Base-by-base conservation (phyloP, 2,888 invertebrate genomes). In the Dioctria rufipes region DNA sequence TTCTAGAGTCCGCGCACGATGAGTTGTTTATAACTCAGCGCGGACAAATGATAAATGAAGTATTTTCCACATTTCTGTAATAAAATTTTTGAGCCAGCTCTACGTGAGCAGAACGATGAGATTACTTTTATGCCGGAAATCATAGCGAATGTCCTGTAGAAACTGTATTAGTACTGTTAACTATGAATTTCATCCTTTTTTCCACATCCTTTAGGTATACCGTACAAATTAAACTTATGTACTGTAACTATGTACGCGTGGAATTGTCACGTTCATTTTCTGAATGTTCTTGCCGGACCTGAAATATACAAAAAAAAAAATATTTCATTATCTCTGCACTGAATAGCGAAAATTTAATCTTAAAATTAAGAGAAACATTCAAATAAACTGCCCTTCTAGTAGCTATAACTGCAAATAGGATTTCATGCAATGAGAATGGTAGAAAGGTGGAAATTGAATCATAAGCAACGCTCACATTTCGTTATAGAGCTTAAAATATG, bases 31-130 rank as follows among this genome's bases (percentile, higher is more conserved):
- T 8, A 51, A 51, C 51, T 69, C 69, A 37, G n/a, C 39, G 39
- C 69, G 37, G 51, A 37, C 69, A 37, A 11, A 39, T 49, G 69
- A 69, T 49, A 37, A 51, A 51, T 51, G 37, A 51, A 9, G 51
- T 51, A 49, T 69, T 43, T 25, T 5, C 51, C 69, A 69, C 54
- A 51, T 69, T 54, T 69, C 40, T 69, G 69, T 51, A 69, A 49
- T 25, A 51, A 69, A 37, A 49, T 9, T 69, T 37, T 51, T 11
- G 25, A 51, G 40, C 37, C 51, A 51, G 69, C 37, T 69, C 54
- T 49, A 25, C 54, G 37, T 11, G 69, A 25, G 25, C 11, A 51
- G 39, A 5, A 51, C 54, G 11, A 4, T 11, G 25, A 25, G 25
- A 54, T n/a, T 11, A 11, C 11, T 54, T 54, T 54, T n/a, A 11